Evolutionary conservation across 2,113 vertebrate genomes (phyloP), one percentile per base, ranked within the genome.

Genomic region (Pluvianellus socialis): DNA sequence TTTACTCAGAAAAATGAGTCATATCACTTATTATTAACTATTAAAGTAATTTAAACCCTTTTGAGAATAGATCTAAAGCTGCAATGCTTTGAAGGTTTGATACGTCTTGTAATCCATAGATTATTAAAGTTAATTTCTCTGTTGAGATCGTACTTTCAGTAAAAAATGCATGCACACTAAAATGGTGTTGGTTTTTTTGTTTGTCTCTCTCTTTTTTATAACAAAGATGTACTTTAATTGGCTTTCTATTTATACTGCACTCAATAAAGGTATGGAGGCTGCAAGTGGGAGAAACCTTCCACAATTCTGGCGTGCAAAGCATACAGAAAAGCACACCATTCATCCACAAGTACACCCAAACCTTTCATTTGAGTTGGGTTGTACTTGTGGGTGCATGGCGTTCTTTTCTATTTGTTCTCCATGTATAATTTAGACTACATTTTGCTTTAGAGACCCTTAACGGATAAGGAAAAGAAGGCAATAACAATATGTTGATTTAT

Each of bases 71-170:
- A 98, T 98, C 98, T 97, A 96, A 98, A 30, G 18, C 80, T 9
- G 33, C 87, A 79, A 35, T 76, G 93, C 98, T 98, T 98, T 98
- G 98, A 98, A 98, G 96, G 95, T 89, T 97, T 95, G 97, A 96
- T 97, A 95, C 45, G 96, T 97, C 97, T 98, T 97, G 95, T 98
- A 98, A 98, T 98, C 98, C 98, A 97, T 97, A 97, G 98, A 98
- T 98, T 97, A 98, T 96, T 98, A 97, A 98, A 98, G 96, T 97
- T 97, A 98, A 98, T 98, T 98, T 98, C 97, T 98, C 97, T 98
- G 96, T 95, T 95, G 97, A 98, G 97, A 98, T 98, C 91, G 76
- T 66, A 91, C 96, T 97, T 97, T 91, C 95, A 94, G 96, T 68
- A 85, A 96, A 92, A 94, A 97, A 97, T 80, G 83, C 74, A 93